These are phyloP conservation scores for Euspilapteryx auroguttella DNA, from an alignment of 2,888 invertebrate species.

Conservation along the genomic window DNA sequence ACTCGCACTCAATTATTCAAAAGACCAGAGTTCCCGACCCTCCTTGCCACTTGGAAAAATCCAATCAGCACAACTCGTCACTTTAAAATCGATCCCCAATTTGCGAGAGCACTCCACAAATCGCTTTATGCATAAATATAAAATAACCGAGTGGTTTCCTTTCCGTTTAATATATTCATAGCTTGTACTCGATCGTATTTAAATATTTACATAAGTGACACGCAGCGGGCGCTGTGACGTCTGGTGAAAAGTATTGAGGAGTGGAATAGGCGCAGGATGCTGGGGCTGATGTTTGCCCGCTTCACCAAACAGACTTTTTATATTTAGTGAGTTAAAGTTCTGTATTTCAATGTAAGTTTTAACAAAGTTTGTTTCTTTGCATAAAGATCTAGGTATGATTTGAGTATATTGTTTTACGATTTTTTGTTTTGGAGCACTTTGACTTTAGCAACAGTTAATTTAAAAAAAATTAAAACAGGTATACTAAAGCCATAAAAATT, in stretches of 20 bases:
- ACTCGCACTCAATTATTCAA: constrained; percentile 53
- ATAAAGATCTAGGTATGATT: too few relatives aligned
- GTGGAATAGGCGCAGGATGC: constrained; percentile 19
- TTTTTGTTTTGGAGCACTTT: too few relatives aligned
- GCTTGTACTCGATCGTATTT: constrained; percentile 64
- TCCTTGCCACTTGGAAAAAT: constrained; percentile 50
- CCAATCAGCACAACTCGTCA: constrained; percentile 61
- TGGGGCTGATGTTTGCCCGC: too few relatives aligned
- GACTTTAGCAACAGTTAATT: too few relatives aligned
- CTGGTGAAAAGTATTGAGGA: constrained; percentile 55
- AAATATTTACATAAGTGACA: constrained; percentile 65
- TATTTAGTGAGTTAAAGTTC: too few relatives aligned
- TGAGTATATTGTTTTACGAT: too few relatives aligned
- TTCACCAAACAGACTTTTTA: too few relatives aligned
- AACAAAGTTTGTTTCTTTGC: too few relatives aligned
- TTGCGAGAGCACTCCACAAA: constrained; percentile 50
- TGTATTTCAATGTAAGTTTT: too few relatives aligned
- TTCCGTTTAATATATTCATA: constrained; percentile 63
- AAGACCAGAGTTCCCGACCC: constrained; percentile 24
- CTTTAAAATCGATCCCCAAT: constrained; percentile 56
- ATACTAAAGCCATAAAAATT: too few relatives aligned
- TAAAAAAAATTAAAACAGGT: too few relatives aligned
- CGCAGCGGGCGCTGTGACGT: constrained; percentile 42
- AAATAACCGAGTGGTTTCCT: constrained; percentile 49
- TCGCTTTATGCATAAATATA: constrained; percentile 52